These are phyloP conservation scores for Anoplolepis gracilipes DNA, from an alignment of 1,140 invertebrate genomes.

Conservation along the genomic window DNA sequence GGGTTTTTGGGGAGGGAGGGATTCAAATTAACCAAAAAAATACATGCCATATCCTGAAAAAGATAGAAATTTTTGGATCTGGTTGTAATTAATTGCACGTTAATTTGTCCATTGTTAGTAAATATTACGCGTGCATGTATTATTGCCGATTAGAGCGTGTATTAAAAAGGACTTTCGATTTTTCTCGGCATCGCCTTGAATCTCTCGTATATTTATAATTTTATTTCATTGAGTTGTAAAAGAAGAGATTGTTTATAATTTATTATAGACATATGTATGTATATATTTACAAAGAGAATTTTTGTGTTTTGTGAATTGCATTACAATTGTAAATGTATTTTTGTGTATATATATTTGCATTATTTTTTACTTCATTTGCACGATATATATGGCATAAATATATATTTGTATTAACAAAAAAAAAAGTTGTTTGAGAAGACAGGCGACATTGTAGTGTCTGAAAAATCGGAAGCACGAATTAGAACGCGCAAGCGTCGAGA, in stretches of 20 bases:
- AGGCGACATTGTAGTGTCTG: constrained; percentile 30
- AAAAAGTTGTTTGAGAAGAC: not conserved
- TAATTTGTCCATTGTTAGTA: constrained; percentile 78
- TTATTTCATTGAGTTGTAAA: not conserved
- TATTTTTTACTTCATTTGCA: not conserved
- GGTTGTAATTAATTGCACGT: constrained; percentile 70
- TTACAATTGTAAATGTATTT: not conserved
- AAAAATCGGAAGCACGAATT: constrained; percentile 78
- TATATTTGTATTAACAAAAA: not conserved
- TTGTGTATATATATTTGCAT: not conserved
- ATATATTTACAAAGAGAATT: not conserved
- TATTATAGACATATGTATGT: not conserved
- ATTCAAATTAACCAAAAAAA: constrained; percentile 71
- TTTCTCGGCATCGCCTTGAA: constrained; percentile 65
- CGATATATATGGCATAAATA: not conserved
- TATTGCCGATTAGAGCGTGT: constrained; percentile 73
- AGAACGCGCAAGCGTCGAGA: constrained; percentile 72
- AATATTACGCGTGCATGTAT: constrained; percentile 66
- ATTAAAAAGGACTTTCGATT: constrained; percentile 78
- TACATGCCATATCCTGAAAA: constrained; percentile 84
- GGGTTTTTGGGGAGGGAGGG: constrained; percentile 31
- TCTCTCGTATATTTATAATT: constrained; percentile 17
- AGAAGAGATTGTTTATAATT: not conserved
- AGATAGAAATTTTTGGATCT: constrained; percentile 82
- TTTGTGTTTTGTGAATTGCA: not conserved